Conservation (phyloP, 1,140 invertebrate genomes). For the Drosophila sproati region DNA sequence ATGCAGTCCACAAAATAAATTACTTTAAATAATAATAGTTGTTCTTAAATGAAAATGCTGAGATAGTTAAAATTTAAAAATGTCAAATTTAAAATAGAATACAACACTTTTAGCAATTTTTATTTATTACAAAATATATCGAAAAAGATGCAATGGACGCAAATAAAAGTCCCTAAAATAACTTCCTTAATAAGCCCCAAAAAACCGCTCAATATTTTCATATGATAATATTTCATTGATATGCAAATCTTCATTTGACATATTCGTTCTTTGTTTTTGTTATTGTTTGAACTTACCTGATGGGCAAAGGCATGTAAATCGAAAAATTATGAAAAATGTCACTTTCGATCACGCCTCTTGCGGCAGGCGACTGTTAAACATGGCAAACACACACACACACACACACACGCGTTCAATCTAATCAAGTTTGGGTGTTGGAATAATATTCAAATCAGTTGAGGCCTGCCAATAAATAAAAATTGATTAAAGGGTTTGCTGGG, state of each 20-base stretch:
- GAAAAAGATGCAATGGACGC: no score
- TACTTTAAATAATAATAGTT: no score
- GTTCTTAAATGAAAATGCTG: no score
- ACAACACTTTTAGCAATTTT: no score
- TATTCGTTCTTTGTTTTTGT: no score
- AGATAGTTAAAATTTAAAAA: no score
- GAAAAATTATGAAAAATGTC: constrained; percentile 77
- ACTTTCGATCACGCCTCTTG: constrained; percentile 67
- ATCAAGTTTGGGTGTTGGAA: constrained; percentile 41
- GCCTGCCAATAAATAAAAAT: constrained; percentile 58
- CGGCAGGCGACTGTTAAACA: constrained; percentile 62
- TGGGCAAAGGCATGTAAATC: constrained; percentile 74
- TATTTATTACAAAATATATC: no score
- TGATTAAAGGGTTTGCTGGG: constrained; percentile 34
- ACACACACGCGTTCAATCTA: constrained; percentile 26
- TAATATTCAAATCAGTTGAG: constrained; percentile 74
- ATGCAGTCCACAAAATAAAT: no score
- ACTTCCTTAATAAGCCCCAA: no score
- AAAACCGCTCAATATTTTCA: not conserved
- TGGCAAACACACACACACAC: constrained; percentile 33
- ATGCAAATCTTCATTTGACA: no score
- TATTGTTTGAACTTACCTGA: constrained; percentile 53
- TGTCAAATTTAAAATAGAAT: no score
- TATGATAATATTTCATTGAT: not conserved
- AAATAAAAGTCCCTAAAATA: not conserved